Percentiles rank a stretch among this genome's conserved stretches.
Evolutionary conservation across 2,797 vertebrate species (phyloP).

Genomic region (Oceanodroma leucorhoa): DNA sequence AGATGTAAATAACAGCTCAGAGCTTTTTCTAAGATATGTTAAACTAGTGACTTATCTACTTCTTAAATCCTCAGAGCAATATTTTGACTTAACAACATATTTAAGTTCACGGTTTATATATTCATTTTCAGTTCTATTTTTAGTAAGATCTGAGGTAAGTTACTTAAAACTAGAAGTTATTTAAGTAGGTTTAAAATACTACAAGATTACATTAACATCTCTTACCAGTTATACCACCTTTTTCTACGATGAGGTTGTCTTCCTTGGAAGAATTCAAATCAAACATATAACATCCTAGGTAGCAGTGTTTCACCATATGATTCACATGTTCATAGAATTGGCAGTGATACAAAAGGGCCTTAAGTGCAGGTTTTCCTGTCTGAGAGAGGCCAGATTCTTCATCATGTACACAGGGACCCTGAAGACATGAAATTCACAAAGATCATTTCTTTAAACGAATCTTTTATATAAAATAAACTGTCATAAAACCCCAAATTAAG

Average conservation of each 20-base stretch:
- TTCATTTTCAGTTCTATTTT: not conserved
- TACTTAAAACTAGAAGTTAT: not conserved
- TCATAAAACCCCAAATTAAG: not conserved
- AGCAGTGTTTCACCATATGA: conserved; percentile 83
- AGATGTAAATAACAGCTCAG: not conserved
- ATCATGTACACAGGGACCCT: conserved; percentile 93
- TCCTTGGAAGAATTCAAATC: conserved; percentile 61
- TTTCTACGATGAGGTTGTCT: not conserved
- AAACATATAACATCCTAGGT: conserved; percentile 82
- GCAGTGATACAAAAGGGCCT: conserved; percentile 88
- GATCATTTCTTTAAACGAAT: not conserved
- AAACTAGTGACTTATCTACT: not conserved
- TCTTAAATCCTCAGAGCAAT: not conserved
- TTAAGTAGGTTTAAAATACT: not conserved
- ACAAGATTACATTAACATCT: not conserved
- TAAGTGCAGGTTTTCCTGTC: conserved; percentile 87
- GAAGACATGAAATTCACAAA: not conserved
- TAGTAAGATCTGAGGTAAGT: not conserved
- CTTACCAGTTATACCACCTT: conserved; percentile 54
- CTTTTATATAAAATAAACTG: not conserved
- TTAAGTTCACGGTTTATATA: not conserved
- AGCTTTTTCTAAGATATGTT: not conserved
- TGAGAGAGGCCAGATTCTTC: conserved; percentile 88
- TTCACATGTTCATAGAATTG: conserved; percentile 89
- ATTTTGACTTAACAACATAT: not conserved